Evolutionary conservation across 2,113 vertebrate species (phyloP).

Genomic region (Crypturellus undulatus): DNA sequence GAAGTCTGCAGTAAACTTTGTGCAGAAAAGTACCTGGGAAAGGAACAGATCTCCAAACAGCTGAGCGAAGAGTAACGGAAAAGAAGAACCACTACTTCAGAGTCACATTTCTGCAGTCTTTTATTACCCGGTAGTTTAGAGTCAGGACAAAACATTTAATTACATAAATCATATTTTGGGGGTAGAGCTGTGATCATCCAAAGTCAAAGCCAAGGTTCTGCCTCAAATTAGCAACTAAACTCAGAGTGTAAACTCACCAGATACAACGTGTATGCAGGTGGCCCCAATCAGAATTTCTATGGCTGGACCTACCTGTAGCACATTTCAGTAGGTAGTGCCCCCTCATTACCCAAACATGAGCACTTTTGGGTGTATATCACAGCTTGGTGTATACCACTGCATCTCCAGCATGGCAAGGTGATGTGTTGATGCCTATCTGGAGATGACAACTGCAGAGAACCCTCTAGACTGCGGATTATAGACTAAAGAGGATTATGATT

Average conservation of each 20-base stretch:
- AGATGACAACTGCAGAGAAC: not conserved
- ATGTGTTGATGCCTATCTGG: not conserved
- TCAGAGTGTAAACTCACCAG: not conserved
- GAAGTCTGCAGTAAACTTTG: rapidly evolving
- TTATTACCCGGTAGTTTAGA: not conserved
- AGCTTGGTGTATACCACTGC: rapidly evolving
- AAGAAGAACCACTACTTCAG: rapidly evolving
- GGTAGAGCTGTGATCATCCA: not conserved
- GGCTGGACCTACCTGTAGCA: rapidly evolving
- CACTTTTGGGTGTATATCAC: not conserved
- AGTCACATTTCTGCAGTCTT: not conserved
- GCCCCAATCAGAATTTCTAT: not conserved
- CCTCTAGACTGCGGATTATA: not conserved
- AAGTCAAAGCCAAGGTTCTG: not conserved
- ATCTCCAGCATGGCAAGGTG: rapidly evolving
- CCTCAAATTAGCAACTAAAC: not conserved
- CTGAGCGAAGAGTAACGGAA: not conserved
- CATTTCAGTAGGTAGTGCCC: rapidly evolving
- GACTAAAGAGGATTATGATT: rapidly evolving
- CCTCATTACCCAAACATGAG: not conserved
- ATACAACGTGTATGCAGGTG: too few species aligned
- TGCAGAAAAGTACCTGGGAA: not conserved
- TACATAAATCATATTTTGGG: rapidly evolving
- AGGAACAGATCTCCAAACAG: not conserved
- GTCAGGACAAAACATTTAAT: not conserved